Evolutionary conservation across 2,888 invertebrate species (phyloP).

Genomic region (Oxytorus armatus): DNA sequence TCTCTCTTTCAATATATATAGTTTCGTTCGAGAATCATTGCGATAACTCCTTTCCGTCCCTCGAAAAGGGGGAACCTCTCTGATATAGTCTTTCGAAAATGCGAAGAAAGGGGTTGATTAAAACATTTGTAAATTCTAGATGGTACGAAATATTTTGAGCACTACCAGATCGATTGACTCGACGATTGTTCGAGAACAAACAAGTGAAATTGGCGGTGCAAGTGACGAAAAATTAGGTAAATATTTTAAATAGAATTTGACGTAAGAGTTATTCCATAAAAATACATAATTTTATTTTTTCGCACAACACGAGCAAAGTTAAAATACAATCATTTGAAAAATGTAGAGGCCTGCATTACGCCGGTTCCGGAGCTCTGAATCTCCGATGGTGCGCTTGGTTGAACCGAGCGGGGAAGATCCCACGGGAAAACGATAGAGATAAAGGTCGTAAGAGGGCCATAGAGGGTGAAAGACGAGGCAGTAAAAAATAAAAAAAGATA

Average conservation of each 20-base stretch:
- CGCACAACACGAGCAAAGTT: too few relatives aligned
- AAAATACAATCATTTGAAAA: neutral
- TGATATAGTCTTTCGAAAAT: slow-evolving; percentile 3
- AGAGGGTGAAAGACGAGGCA: slow-evolving; percentile 59
- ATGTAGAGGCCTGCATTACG: slow-evolving; percentile 3
- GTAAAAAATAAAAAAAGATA: slow-evolving; percentile 31
- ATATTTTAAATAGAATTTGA: too few relatives aligned
- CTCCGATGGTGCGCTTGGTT: slow-evolving; percentile 40
- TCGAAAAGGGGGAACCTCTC: slow-evolving; percentile 69
- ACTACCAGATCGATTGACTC: neutral
- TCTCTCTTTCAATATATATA: slow-evolving; percentile 70
- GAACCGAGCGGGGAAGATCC: slow-evolving; percentile 33
- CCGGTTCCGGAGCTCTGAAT: slow-evolving; percentile 38
- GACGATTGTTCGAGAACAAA: neutral
- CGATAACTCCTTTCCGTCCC: slow-evolving; percentile 78
- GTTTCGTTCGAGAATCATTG: slow-evolving; percentile 72
- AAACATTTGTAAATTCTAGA: slow-evolving; percentile 73
- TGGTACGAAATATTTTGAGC: neutral
- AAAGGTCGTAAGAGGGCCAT: slow-evolving; percentile 64
- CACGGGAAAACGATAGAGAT: slow-evolving; percentile 61
- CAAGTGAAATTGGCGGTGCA: slow-evolving; percentile 5
- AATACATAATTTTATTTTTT: neutral
- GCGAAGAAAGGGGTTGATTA: slow-evolving; percentile 70
- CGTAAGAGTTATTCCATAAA: neutral
- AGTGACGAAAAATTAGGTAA: slow-evolving; percentile 15